Evolutionary conservation across 2,113 vertebrate species (phyloP).

Genomic region (Zosterops borbonicus): DNA sequence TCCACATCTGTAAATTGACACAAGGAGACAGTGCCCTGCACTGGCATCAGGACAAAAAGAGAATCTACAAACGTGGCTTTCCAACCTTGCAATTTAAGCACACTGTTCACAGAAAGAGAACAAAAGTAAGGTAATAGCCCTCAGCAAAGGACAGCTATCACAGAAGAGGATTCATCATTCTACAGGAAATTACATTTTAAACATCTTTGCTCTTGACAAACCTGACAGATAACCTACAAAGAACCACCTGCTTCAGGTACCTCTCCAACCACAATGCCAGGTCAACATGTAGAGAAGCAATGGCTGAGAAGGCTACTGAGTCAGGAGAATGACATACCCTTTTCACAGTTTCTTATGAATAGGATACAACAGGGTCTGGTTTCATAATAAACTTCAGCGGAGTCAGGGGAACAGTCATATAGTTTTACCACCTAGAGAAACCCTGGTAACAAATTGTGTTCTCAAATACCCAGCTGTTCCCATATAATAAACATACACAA

Average conservation of each 20-base stretch:
- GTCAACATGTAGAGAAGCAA: not conserved
- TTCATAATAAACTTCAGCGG: not conserved
- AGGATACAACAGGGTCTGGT: not conserved
- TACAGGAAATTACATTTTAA: not conserved
- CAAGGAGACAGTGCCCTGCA: not conserved
- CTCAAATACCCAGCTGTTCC: not conserved
- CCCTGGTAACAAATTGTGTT: not conserved
- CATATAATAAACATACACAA: not conserved
- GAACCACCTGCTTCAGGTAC: not conserved
- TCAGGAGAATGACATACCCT: not conserved
- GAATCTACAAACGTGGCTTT: not conserved
- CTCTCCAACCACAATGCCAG: not conserved
- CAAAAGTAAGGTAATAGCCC: not conserved
- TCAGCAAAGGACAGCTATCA: not conserved
- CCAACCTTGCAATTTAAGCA: not conserved
- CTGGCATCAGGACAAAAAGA: not conserved
- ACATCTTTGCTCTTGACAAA: not conserved
- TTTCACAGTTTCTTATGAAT: not conserved
- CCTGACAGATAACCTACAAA: not conserved
- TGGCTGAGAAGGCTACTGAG: not conserved
- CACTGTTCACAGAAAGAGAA: not conserved
- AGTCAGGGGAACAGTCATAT: not conserved
- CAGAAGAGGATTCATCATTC: not conserved
- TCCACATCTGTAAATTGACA: not conserved
- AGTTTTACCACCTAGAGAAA: not conserved